Conservation (phyloP, 1,140 invertebrate genomes). For the Aphelenchoides avenae region DNA sequence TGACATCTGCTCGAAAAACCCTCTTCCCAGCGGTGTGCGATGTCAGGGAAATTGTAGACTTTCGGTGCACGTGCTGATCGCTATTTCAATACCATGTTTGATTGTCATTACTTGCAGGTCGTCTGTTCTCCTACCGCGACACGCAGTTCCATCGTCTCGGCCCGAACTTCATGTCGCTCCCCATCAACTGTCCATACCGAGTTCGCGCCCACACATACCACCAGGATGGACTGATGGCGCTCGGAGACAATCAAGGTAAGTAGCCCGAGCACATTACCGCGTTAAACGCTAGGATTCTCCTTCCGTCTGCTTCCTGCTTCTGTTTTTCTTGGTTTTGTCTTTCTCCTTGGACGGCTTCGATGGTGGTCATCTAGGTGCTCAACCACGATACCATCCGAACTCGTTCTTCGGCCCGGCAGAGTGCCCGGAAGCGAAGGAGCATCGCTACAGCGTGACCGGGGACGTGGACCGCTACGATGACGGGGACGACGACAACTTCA, state of each 20-base stretch:
- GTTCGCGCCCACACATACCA: constrained; percentile 68
- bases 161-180: constrained; percentile 82
- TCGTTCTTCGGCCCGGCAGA: constrained; percentile 76
- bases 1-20: no score
- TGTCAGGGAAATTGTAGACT: no score
- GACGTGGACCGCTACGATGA: constrained; percentile 72
- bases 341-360: not conserved
- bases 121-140: constrained; percentile 87
- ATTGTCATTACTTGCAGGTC: constrained; percentile 65
- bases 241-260: constrained; percentile 58
- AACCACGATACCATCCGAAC: constrained; percentile 90
- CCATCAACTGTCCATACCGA: constrained; percentile 85
- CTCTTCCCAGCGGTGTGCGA: no score
- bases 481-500: constrained; percentile 81
- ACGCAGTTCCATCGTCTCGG: constrained; percentile 89
- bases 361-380: constrained; percentile 1
- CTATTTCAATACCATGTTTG: not conserved
- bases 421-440: constrained; percentile 47
- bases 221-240: constrained; percentile 76
- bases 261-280: no score
- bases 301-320: not conserved
- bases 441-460: constrained; percentile 60
- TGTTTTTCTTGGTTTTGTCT: not conserved
- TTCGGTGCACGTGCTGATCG: no score
- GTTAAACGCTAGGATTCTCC: not conserved